Evolutionary conservation across 1,140 invertebrate species (phyloP), one percentile per base, ranked within the genome.

Genomic region (Drosophila subpulchrella): DNA sequence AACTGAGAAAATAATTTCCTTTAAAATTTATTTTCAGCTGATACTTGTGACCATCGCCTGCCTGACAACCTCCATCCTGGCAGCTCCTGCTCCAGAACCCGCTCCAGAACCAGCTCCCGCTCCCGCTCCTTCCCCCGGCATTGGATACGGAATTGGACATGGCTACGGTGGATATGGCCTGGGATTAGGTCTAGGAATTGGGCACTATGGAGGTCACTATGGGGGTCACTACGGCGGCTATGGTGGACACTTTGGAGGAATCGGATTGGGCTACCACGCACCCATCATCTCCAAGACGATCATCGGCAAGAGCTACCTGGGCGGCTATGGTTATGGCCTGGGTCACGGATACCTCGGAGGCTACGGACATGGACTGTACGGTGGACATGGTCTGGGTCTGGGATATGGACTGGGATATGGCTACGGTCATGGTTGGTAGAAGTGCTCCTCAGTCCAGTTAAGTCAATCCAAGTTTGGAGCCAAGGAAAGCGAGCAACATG

Each of bases 231-330:
- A 27, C 15, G 53, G 24, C 3, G 83, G 78, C 2, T 39, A 61
- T 7, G 72, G 68, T 12, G 77, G 73, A 7, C 59, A 74, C 15
- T 77, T 77, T 41, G 78, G 85, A 1, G 76, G 80, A 20, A 42
- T 72, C 8, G 81, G 81, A 13, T 10, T 84, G 48, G 81, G 84
- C 38, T 89, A 83, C 46, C 80, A 78, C 38, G 47, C 86, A 1
- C 90, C 90, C 4, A 81, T 91, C 20, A 65, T 91, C 11, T 75
- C 90, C 27, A 91, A 91, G 58, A 91, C 90, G 8, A 91, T 91
- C 34, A 89, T 91, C 24, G 90, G 90, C n/a, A 91, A 91, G 41
- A 88, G 78, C 66, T 72, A 91, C 53, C 44, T 85, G 32, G 73
- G 77, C 36, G 74, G 88, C 63, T 77, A 88, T 48, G 78, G 80